Evolutionary conservation across 2,888 invertebrate species (phyloP), one percentile per base, ranked within the genome.

Genomic region (Agonopterix subpropinquella): DNA sequence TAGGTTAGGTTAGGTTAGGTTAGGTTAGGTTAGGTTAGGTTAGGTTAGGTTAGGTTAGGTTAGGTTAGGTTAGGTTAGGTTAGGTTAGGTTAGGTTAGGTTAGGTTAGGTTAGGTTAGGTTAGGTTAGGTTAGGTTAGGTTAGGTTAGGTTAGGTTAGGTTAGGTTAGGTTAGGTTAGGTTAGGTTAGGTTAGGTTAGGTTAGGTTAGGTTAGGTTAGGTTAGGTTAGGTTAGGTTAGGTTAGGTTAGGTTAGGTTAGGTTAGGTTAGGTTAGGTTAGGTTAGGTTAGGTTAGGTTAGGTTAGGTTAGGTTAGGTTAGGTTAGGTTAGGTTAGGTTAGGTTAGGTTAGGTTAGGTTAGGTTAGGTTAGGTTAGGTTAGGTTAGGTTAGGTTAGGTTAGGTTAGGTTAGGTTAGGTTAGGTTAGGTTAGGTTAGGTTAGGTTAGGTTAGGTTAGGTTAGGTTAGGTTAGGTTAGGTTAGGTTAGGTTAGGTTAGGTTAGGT

Each of bases 331-430:
- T 53, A 53, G 53, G 53, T 53, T 53, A 53, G 53, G 53, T 53
- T 53, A 53, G 53, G 53, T 53, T 53, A 51, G 53, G 53, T 53
- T 53, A 53, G 53, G 53, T 53, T 51, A 53, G 53, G 53, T 53
- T 51, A 53, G 53, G 53, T 53, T 51, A 53, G 53, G 53, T 53
- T 51, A 53, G 53, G 53, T 53, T 49, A 53, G 53, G 53, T 53
- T 51, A 53, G 53, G 53, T 53, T 51, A 53, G 53, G 53, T 53
- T 51, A 53, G 53, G 53, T 53, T 51, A 53, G 53, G 53, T 53
- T 51, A 54, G 51, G 53, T 54, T 49, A 49, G 53, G 53, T 54
- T 51, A 54, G 53, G 53, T 54, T 51, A 54, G 53, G 53, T 54
- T 51, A 54, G 53, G 53, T 54, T 50, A 52, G 52, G 54, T 54